These are phyloP conservation scores for Microctenopoma stevenorrisi DNA, from an alignment of 2,797 vertebrate species.

Conservation along the genomic window DNA sequence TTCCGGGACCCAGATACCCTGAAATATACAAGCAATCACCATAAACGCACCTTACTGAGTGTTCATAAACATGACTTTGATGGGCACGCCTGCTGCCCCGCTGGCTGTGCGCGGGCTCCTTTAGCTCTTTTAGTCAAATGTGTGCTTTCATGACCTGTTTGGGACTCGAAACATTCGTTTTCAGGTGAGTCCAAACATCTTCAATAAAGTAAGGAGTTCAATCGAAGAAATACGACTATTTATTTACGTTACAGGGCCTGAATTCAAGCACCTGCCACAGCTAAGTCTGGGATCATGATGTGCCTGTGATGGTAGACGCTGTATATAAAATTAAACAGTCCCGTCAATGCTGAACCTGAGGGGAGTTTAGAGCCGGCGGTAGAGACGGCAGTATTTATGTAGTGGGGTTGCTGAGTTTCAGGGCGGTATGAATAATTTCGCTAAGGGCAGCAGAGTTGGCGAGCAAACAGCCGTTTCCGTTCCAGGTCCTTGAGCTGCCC, in stretches of 20 bases:
- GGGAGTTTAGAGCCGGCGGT: slow-evolving; percentile 9
- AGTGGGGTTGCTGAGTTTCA: slow-evolving; percentile 28
- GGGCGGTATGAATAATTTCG: slow-evolving; percentile 45
- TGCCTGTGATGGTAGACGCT: neutral
- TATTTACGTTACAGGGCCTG: neutral
- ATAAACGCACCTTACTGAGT: slow-evolving; percentile 26
- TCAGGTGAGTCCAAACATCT: neutral
- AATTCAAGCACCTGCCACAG: slow-evolving; percentile 17
- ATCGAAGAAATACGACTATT: neutral
- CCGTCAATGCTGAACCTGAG: slow-evolving; percentile 17
- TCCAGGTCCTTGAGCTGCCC: slow-evolving; percentile 62
- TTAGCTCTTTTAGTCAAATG: neutral
- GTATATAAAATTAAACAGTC: slow-evolving; percentile 37
- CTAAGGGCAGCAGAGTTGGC: slow-evolving; percentile 51
- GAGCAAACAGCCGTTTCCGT: slow-evolving; percentile 26
- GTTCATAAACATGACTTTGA: slow-evolving; percentile 43
- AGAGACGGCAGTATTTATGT: slow-evolving; percentile 39
- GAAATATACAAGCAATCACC: slow-evolving; percentile 54
- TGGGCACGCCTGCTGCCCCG: neutral
- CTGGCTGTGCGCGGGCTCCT: too few species aligned
- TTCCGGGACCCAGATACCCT: slow-evolving; percentile 98
- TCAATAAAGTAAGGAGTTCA: neutral
- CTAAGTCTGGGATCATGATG: slow-evolving; percentile 15
- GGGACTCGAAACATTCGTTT: neutral
- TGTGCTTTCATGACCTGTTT: neutral